Evolutionary conservation across 1,140 invertebrate species (phyloP), one percentile per base, ranked within the genome.

Genomic region (Octopus sinensis): DNA sequence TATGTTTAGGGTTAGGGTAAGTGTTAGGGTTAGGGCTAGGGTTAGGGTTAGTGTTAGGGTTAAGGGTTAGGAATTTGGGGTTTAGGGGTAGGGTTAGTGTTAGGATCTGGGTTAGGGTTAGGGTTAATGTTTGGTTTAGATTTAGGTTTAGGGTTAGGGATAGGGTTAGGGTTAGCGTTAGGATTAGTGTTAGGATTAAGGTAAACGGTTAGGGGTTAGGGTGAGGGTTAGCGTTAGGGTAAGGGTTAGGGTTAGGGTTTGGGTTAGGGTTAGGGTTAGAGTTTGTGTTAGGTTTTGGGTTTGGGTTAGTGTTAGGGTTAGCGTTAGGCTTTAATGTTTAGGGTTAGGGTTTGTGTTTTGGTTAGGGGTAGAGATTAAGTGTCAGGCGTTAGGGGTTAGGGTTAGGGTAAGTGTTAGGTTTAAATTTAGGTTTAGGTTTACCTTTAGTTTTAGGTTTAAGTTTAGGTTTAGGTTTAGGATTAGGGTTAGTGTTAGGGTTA

Each of bases 381-480:
- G 6, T 62, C 17, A n/a, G 78, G 82, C 80, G 83, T 80, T 85
- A 83, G 82, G 85, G 84, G 82, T 78, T 84, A 80, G 82, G 81
- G 76, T 81, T 81, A 81, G 83, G 85, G 83, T 86, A 83, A 83
- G 85, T 84, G 84, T 86, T 84, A 82, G 84, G 85, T 84, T 86
- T 86, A 86, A 84, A 84, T 84, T 84, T 86, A 86, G 84, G 85
- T 82, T 84, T 84, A 82, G 85, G 85, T 82, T 86, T 83, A 82
- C 82, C 84, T 84, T 84, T 84, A 83, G 82, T 84, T 84, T 84
- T 86, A 83, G 56, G 56, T 6, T n/a, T n/a, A n/a, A 78, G 56
- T 6, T 62, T 62, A 62, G 6, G 56, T 75, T 83, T 53, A 78
- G 84, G 81, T 75, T 83, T 76, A 76, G 83, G 80, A 17, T 62